phyloP scores from a whole-genome alignment of 2,888 invertebrate species.

The Apomyelois bistriatella region DNA sequence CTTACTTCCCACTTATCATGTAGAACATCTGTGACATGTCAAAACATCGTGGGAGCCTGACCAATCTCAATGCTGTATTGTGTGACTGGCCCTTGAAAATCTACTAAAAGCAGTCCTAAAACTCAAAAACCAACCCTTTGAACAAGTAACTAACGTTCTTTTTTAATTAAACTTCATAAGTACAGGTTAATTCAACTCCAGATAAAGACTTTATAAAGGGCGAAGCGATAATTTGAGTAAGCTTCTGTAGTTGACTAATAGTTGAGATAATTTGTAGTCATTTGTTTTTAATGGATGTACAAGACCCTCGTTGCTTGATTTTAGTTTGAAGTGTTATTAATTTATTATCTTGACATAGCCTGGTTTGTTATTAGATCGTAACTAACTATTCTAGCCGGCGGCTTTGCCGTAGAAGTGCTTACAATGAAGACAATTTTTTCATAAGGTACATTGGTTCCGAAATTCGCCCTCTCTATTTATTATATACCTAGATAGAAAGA shows the following conservation, averaged over 20 bases:
- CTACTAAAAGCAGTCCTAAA: slow-evolving; percentile 17
- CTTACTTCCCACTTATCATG: neutral
- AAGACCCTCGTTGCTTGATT: neutral
- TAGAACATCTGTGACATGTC: slow-evolving; percentile 28
- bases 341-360: neutral
- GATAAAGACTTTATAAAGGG: slow-evolving; percentile 14
- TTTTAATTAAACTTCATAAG: neutral
- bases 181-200: slow-evolving; percentile 8
- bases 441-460: no score
- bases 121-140: neutral
- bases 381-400: no score
- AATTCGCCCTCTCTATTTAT: no score
- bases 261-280: slow-evolving; percentile 3
- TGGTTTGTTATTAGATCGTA: no score
- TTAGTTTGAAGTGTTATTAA: neutral
- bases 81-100: slow-evolving; percentile 37
- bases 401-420: no score
- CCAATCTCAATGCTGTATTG: slow-evolving; percentile 55
- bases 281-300: slow-evolving; percentile 8
- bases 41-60: slow-evolving; percentile 64
- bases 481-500: no score
- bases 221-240: slow-evolving; percentile 37
- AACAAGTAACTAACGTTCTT: neutral
- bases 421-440: no score
- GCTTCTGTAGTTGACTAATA: slow-evolving; percentile 22